These are phyloP conservation scores for Montipora sp. DNA, from an alignment of 64 coral and sea anemone species.

Conservation along the genomic window DNA sequence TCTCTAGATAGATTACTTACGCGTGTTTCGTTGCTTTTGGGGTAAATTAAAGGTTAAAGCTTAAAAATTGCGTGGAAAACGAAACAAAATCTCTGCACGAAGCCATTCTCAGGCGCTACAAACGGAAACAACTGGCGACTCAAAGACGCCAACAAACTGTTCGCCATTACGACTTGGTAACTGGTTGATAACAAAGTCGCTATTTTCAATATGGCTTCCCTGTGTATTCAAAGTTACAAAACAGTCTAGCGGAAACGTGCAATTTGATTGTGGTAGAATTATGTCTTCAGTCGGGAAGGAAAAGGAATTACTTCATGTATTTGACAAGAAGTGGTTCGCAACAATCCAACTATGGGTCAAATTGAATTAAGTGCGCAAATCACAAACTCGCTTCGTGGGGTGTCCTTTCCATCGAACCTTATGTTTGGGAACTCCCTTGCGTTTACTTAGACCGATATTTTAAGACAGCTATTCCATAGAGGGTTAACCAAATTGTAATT, in stretches of 20 bases:
- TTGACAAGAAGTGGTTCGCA: conserved; percentile 42
- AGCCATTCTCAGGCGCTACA: conserved; percentile 57
- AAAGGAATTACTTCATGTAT: conserved; percentile 25
- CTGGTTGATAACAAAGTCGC: conserved; percentile 40
- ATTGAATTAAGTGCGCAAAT: conserved; percentile 52
- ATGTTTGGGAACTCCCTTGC: conserved; percentile 1
- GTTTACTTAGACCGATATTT: neutral
- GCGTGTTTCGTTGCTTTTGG: neutral
- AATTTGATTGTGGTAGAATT: conserved; percentile 29
- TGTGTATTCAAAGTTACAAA: conserved; percentile 9
- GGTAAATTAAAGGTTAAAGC: neutral
- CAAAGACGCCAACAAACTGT: conserved; percentile 64
- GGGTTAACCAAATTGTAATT: neutral
- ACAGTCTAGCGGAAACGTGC: conserved; percentile 9
- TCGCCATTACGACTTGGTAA: conserved; percentile 5
- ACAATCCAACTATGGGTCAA: conserved; percentile 34
- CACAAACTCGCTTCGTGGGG: conserved; percentile 3
- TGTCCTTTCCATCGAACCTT: conserved; percentile 18
- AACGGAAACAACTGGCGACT: conserved; percentile 89
- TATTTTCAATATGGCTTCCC: conserved; percentile 44
- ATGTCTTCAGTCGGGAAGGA: conserved; percentile 14
- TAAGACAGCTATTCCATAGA: neutral
- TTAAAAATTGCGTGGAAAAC: conserved; percentile 2
- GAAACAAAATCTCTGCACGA: conserved; percentile 59
- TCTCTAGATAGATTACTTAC: neutral